A percentile compares a stretch with the other conserved stretches of the same genome.
Conservation (phyloP, 2,888 invertebrate species). For the Andrena trimmerana region DNA sequence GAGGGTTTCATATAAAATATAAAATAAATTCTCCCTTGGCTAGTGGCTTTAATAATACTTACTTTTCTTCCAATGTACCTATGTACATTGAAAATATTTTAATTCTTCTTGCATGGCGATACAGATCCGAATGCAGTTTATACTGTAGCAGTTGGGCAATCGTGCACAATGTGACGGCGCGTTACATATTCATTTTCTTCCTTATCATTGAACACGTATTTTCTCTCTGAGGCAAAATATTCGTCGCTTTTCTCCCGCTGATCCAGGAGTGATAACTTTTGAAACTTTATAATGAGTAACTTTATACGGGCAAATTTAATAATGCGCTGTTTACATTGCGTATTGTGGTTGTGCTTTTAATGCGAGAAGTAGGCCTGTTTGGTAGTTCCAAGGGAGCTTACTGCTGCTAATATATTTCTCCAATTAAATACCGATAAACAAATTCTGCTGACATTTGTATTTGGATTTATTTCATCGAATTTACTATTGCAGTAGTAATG, state of each 20-base stretch:
- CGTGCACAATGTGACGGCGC: constrained; percentile 39
- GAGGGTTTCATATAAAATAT: constrained; percentile 14
- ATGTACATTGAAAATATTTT: not conserved
- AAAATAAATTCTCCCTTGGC: not conserved
- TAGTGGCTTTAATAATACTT: not conserved
- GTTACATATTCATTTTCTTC: constrained; percentile 57
- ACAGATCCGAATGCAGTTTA: constrained; percentile 16
- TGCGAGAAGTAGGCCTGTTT: constrained; percentile 51
- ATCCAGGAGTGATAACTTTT: constrained; percentile 30
- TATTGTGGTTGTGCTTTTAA: constrained; percentile 27
- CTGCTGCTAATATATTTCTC: constrained; percentile 39
- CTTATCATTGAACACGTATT: constrained; percentile 73
- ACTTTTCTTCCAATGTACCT: not conserved
- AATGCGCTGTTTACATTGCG: constrained; percentile 3
- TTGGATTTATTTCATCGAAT: not conserved
- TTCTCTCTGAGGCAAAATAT: constrained; percentile 70
- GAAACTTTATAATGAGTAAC: constrained; percentile 10
- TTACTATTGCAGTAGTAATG: not conserved
- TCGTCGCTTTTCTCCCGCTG: constrained; percentile 21
- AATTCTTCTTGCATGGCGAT: not conserved
- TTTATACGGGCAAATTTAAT: not conserved
- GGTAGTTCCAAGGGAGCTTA: constrained; percentile 19
- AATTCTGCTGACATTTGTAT: not conserved
- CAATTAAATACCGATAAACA: not conserved
- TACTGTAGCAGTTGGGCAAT: constrained; percentile 16